Base-by-base conservation (phyloP, 2,113 vertebrate genomes). In the Menura novaehollandiae region DNA sequence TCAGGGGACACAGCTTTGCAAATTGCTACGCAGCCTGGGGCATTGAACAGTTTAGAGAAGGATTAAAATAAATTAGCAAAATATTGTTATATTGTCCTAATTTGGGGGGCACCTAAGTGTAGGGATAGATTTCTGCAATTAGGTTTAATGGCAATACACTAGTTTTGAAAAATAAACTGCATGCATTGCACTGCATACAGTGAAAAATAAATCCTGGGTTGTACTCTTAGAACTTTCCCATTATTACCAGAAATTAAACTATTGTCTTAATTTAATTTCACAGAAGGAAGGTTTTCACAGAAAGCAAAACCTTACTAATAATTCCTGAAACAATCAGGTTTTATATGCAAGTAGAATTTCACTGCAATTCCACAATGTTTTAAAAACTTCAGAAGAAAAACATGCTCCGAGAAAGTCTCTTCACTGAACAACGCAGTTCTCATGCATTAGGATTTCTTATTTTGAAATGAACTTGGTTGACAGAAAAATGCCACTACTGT, bases 401-500 rank as follows among this genome's bases (percentile, higher is more conserved):
- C 39, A 63, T 51, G 51, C 39, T 91, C 62, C 2, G 2, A 93
- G 81, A 79, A 77, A 77, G 33, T 55, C 20, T 93, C n/a, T 75
- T 67, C 62, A 67, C 35, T 27, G 26, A 91, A 81, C 51, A 75
- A 12, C 44, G 63, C n/a, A 73, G 43, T 67, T 93, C 52, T 74
- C 73, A 85, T 60, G 73, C 69, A 77, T 73, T 86, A 78, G 35
- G 73, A 92, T 69, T 3, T 39, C 67, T 68, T 83, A 68, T 37
- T 85, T 60, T 78, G 41, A 94, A 91, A 95, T 64, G 2, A 63
- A 85, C 17, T 72, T 52, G 67, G 52, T 37, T 79, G 55, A 81
- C 85, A 97, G 58, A 76, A 96, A 96, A 95, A 94, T 68, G 41
- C 60, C 86, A 53, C 82, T 89, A 83, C 23, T 73, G 15, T 60